A percentile compares a stretch with the other conserved stretches of the same genome.
These are phyloP conservation scores for Alligator mississippiensis DNA, from an alignment of 2,113 vertebrate species.

Conservation along the genomic window DNA sequence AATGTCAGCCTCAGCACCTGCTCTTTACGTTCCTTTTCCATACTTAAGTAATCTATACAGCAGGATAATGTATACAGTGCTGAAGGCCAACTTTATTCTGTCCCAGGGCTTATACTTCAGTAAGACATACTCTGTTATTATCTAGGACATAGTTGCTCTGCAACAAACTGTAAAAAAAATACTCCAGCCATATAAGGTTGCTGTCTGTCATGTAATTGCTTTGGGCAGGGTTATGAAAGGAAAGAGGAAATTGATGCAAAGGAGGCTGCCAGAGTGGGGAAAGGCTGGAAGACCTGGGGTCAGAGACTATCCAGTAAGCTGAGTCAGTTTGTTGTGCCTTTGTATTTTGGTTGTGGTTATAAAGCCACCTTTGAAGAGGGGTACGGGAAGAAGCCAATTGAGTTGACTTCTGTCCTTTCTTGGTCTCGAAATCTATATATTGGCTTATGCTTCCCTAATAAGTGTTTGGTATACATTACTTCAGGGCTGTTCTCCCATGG, in stretches of 20 bases:
- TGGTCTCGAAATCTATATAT: background rate
- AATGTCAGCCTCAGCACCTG: background rate
- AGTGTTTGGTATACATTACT: background rate
- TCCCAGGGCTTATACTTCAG: accelerated
- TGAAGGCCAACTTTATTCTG: background rate
- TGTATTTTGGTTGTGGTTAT: background rate
- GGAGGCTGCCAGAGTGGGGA: background rate
- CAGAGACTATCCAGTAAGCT: background rate
- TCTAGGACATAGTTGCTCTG: background rate
- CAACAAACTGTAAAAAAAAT: background rate
- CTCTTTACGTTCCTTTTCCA: background rate
- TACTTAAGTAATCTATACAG: background rate
- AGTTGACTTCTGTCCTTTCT: accelerated
- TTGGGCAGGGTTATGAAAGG: background rate
- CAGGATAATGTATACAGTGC: background rate
- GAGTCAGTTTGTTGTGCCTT: background rate
- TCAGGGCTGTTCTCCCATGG: background rate
- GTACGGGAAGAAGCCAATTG: background rate
- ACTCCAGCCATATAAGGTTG: background rate
- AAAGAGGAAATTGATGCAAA: background rate
- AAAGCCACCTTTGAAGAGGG: background rate
- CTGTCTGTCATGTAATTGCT: background rate
- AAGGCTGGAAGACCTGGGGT: background rate
- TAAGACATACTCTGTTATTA: background rate
- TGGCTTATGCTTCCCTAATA: background rate